These are phyloP conservation scores for Tarsius wallacei DNA, from an alignment of 2,797 vertebrate species.

Conservation along the genomic window DNA sequence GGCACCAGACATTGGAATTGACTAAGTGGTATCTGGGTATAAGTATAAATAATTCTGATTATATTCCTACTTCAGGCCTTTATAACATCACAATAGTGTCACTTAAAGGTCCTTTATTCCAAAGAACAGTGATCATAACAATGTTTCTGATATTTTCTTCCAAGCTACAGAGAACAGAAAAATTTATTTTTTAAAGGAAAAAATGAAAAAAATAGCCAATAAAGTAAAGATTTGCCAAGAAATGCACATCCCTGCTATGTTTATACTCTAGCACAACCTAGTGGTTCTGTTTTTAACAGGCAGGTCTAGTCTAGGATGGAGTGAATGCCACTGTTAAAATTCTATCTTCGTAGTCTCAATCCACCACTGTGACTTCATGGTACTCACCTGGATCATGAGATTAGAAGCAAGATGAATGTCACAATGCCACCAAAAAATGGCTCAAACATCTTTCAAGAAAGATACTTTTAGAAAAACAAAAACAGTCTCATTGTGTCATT, in stretches of 20 bases:
- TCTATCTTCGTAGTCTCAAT: not conserved
- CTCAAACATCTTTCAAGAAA: not conserved
- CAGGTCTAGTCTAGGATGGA: not conserved
- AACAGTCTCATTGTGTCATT: not conserved
- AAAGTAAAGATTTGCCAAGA: not conserved
- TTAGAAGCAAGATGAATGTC: not conserved
- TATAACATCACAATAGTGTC: not conserved
- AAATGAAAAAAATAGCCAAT: not conserved
- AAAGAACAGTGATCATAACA: not conserved
- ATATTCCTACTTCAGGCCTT: not conserved
- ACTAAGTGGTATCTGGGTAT: not conserved
- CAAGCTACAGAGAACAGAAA: not conserved
- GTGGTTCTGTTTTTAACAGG: conserved; percentile 47
- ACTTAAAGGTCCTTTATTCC: not conserved
- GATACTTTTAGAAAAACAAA: not conserved
- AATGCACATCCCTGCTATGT: not conserved
- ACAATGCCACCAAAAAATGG: not conserved
- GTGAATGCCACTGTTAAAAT: not conserved
- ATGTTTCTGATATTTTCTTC: not conserved
- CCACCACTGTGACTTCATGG: not conserved
- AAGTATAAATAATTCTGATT: conserved; percentile 11
- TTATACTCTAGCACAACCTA: conserved; percentile 78
- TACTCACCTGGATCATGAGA: not conserved
- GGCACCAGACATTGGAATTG: too few relatives aligned
- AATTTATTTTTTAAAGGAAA: not conserved